These are phyloP conservation scores for Petromus typicus DNA, from an alignment of 2,113 vertebrate species.

Conservation along the genomic window DNA sequence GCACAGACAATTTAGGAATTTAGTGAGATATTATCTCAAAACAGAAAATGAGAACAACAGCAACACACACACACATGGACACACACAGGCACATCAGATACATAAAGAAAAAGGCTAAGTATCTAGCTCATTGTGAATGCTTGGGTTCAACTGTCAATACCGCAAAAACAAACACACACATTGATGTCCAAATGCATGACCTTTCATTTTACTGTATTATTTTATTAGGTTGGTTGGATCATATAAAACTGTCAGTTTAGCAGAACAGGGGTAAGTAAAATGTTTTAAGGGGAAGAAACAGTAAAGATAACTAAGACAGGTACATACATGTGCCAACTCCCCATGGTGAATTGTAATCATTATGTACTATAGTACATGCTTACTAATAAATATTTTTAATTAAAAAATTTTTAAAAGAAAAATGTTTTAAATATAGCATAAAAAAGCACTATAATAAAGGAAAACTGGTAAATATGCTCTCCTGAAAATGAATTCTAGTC, in stretches of 20 bases:
- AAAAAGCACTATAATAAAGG: not conserved
- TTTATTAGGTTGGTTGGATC: not conserved
- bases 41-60: not conserved
- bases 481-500: not conserved
- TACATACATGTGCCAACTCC: not conserved
- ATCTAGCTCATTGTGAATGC: not conserved
- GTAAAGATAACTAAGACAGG: not conserved
- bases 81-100: too few species aligned
- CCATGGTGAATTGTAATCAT: not conserved
- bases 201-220: not conserved
- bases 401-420: not conserved
- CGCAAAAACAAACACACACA: not conserved
- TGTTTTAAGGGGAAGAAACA: not conserved
- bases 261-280: not conserved
- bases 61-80: not conserved
- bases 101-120: too few species aligned
- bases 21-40: not conserved
- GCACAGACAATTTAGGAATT: not conserved
- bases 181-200: not conserved
- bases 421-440: not conserved
- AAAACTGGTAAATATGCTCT: not conserved
- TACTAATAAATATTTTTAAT: not conserved
- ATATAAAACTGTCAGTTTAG: not conserved
- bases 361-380: not conserved
- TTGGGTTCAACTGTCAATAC: too few species aligned